Conservation (phyloP, 2,888 invertebrate species). For the Stenodera caucasica region DNA sequence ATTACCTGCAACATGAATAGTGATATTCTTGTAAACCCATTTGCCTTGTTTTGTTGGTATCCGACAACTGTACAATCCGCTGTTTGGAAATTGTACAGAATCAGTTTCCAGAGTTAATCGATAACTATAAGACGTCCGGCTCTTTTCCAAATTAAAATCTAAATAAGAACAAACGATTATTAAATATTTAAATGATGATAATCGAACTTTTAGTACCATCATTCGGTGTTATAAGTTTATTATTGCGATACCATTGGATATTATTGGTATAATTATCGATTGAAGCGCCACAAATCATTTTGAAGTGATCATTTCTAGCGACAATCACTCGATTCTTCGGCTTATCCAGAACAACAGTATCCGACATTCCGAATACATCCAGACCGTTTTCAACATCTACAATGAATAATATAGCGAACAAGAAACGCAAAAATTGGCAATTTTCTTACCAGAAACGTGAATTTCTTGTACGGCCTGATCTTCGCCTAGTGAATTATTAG, state of each 20-base stretch:
- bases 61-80: conserved; percentile 39
- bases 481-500: conserved; percentile 52
- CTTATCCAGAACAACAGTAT: conserved; percentile 45
- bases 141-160: conserved; percentile 28
- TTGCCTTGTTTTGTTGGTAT: conserved; percentile 16
- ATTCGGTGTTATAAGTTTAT: conserved; percentile 18
- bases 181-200: not conserved
- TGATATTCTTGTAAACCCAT: conserved; percentile 19
- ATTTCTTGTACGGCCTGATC: conserved; percentile 34
- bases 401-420: conserved; percentile 29
- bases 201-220: conserved; percentile 6
- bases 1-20: conserved; percentile 31
- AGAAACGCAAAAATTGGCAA: too few species aligned
- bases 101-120: conserved; percentile 30
- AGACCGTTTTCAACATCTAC: conserved; percentile 58
- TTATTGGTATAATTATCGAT: conserved; percentile 58
- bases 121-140: conserved; percentile 37
- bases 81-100: conserved; percentile 20
- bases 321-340: conserved; percentile 39
- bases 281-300: conserved; percentile 63
- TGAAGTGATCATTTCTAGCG: conserved; percentile 61
- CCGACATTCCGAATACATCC: conserved; percentile 54
- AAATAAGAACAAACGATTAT: not conserved
- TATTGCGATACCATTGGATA: conserved; percentile 57
- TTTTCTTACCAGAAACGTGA: conserved; percentile 38